Evolutionary conservation across 2,113 vertebrate species (phyloP).

Genomic region (Candoia aspera): DNA sequence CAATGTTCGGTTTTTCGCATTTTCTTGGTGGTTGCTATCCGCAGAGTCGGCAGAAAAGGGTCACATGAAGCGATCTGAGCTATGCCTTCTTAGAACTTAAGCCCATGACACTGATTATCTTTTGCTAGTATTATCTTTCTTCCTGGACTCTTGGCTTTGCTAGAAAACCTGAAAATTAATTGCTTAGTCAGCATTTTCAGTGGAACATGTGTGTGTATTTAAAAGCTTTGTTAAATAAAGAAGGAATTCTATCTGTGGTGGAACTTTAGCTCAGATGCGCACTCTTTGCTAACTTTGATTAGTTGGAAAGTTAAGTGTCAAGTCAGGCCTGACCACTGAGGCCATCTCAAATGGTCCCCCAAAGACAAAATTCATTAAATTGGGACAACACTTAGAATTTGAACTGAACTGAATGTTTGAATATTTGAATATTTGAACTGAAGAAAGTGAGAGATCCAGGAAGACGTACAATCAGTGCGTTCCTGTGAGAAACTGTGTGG

Average conservation of each 20-base stretch:
- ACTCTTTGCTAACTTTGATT: neutral
- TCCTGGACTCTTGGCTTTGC: neutral
- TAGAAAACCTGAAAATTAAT: neutral
- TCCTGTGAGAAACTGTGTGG: no score
- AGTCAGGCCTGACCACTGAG: neutral
- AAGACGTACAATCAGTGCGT: neutral
- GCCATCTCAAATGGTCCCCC: neutral
- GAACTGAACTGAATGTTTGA: no score
- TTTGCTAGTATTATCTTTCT: neutral
- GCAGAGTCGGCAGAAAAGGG: slow-evolving; percentile 7
- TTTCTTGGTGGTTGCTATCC: slow-evolving; percentile 18
- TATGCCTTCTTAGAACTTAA: neutral
- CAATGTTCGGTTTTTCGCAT: neutral
- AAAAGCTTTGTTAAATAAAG: slow-evolving; percentile 9
- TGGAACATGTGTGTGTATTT: neutral
- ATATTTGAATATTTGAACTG: neutral
- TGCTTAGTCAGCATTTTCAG: slow-evolving; percentile 15
- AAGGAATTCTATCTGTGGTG: neutral
- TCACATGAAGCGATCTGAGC: neutral
- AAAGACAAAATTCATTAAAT: neutral
- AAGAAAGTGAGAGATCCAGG: neutral
- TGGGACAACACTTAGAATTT: neutral
- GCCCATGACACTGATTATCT: neutral
- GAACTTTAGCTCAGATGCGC: neutral
- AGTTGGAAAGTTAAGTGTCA: neutral